These are phyloP conservation scores for Platycheirus rosarum DNA, from an alignment of 2,888 invertebrate species.

Conservation along the genomic window DNA sequence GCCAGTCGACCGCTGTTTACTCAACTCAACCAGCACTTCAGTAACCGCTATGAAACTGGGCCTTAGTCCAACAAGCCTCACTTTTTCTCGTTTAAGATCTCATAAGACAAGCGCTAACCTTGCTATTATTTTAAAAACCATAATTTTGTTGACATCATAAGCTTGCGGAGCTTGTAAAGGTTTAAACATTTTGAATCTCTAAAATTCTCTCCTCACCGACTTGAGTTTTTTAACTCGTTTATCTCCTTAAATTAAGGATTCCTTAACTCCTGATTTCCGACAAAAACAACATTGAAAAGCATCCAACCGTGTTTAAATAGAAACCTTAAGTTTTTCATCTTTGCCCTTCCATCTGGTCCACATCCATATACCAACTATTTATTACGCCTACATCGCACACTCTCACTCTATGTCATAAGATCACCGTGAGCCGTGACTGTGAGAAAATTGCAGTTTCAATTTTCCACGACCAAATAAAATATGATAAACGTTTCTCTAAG, in stretches of 20 bases:
- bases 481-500: constrained; percentile 58
- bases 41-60: too few relatives aligned
- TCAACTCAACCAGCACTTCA: too few relatives aligned
- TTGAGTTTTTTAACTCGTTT: constrained; percentile 16
- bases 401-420: constrained; percentile 22
- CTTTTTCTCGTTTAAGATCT: too few relatives aligned
- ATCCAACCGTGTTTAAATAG: constrained; percentile 21
- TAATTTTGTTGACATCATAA: too few relatives aligned
- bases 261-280: constrained; percentile 11
- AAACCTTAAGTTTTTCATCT: constrained; percentile 15
- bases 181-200: too few relatives aligned
- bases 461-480: constrained; percentile 53
- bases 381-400: neutral
- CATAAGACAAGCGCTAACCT: too few relatives aligned
- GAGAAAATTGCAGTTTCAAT: constrained; percentile 68
- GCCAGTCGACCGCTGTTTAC: too few relatives aligned
- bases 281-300: constrained; percentile 15
- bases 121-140: too few relatives aligned
- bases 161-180: too few relatives aligned
- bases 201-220: too few relatives aligned
- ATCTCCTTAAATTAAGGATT: constrained; percentile 40
- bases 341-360: neutral
- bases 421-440: constrained; percentile 46
- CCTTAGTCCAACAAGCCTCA: too few relatives aligned
- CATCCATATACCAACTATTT: neutral